Conservation (phyloP, 1,140 invertebrate genomes). For the Euwallacea fornicatus region DNA sequence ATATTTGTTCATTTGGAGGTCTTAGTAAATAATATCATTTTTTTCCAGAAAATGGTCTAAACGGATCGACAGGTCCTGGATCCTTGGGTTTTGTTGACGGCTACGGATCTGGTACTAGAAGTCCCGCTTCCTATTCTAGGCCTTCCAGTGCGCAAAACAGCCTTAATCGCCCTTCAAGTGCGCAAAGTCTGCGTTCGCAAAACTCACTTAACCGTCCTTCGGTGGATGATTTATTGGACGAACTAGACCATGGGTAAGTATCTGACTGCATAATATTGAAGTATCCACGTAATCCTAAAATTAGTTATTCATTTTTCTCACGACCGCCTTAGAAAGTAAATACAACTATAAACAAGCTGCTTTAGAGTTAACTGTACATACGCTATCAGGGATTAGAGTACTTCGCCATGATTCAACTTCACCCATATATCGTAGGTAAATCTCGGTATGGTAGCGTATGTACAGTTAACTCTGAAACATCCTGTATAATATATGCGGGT, state of each 20-base stretch:
- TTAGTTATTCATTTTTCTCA: no score
- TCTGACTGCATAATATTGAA: no score
- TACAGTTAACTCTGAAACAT: no score
- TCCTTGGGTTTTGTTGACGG: slow-evolving; percentile 40
- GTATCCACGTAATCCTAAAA: no score
- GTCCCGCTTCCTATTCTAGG: slow-evolving; percentile 47
- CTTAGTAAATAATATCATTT: slow-evolving; percentile 6
- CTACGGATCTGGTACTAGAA: slow-evolving; percentile 47
- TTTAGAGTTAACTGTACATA: no score
- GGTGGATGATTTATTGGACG: slow-evolving; percentile 85
- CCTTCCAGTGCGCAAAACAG: slow-evolving; percentile 51
- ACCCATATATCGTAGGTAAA: no score
- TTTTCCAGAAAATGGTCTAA: slow-evolving; percentile 45
- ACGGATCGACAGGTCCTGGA: slow-evolving; percentile 34
- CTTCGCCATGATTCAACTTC: no score
- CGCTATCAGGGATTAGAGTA: no score
- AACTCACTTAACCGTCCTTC: slow-evolving; percentile 64
- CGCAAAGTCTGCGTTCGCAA: slow-evolving; percentile 6
- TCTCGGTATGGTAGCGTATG: no score
- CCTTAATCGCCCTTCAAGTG: slow-evolving; percentile 59
- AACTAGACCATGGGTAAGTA: slow-evolving; percentile 78
- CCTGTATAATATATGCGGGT: no score
- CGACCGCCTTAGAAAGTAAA: no score
- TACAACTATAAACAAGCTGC: no score
- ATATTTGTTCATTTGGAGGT: neutral